Conservation (phyloP, 1,140 invertebrate genomes). For the Venturia canescens region DNA sequence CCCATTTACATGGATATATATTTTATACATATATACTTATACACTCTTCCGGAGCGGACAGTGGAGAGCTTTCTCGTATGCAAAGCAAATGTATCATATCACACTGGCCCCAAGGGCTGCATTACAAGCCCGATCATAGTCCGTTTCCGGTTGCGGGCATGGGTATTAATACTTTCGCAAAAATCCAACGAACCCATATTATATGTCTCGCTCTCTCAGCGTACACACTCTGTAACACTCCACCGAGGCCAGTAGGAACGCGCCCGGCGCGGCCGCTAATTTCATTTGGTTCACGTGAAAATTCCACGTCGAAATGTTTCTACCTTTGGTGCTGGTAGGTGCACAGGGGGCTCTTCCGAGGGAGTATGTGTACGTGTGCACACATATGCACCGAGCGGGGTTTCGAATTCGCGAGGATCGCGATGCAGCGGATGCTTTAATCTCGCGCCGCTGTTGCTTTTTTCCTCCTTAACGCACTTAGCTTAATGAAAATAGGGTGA, state of each 20-base stretch:
- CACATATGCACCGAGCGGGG: background rate
- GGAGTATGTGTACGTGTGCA: background rate
- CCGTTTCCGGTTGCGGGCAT: conserved; percentile 60
- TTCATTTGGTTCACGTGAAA: conserved; percentile 60
- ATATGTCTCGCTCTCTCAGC: background rate
- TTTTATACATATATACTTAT: conserved; percentile 37
- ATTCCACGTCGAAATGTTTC: conserved; percentile 17
- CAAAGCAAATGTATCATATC: conserved; percentile 72
- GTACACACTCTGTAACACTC: conserved; percentile 58
- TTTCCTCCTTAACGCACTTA: conserved; percentile 29
- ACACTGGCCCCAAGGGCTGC: conserved; percentile 70
- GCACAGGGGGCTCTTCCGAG: background rate
- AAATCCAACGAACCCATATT: conserved; percentile 58
- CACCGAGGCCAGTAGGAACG: conserved; percentile 20
- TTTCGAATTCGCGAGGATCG: background rate
- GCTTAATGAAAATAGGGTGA: conserved; percentile 27
- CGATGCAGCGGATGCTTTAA: background rate
- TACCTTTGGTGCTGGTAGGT: background rate
- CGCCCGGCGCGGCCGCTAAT: conserved; percentile 63
- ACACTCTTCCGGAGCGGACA: conserved; percentile 44
- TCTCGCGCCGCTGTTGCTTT: conserved; percentile 18
- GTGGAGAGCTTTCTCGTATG: conserved; percentile 59
- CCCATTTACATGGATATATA: background rate
- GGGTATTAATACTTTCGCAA: conserved; percentile 68
- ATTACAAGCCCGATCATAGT: conserved; percentile 71